Evolutionary conservation across 2,113 vertebrate species (phyloP).

Genomic region (Apistogramma diplotaenia): DNA sequence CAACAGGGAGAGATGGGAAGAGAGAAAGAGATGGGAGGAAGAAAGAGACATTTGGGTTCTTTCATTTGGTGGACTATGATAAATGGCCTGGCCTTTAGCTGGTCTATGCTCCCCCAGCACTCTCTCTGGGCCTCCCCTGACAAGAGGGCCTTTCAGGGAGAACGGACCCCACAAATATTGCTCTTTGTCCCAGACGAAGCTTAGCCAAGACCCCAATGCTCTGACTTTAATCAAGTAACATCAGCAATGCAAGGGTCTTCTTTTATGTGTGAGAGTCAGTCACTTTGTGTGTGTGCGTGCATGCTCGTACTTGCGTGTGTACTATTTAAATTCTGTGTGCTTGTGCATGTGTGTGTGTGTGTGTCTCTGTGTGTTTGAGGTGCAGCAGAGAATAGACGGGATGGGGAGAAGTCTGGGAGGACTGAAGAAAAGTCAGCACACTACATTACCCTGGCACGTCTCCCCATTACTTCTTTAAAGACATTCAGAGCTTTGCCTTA

Average conservation of each 20-base stretch:
- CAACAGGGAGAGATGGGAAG: constrained; percentile 50
- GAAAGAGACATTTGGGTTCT: constrained; percentile 97
- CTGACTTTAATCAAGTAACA: constrained; percentile 76
- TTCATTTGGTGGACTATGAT: constrained; percentile 94
- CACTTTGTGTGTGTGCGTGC: constrained; percentile 40
- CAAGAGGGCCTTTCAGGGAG: constrained; percentile 79
- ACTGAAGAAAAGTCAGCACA: constrained; percentile 66
- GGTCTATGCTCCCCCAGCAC: constrained; percentile 78
- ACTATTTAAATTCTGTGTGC: constrained; percentile 11
- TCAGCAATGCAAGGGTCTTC: constrained; percentile 65
- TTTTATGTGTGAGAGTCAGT: constrained; percentile 66
- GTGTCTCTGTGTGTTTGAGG: constrained; percentile 12
- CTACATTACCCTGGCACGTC: constrained; percentile 68
- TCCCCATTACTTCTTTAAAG: constrained; percentile 68
- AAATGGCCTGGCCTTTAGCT: constrained; percentile 91
- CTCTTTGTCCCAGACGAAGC: constrained; percentile 74
- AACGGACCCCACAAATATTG: constrained; percentile 78
- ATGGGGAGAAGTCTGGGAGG: constrained; percentile 45
- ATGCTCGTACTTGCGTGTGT: constrained; percentile 33
- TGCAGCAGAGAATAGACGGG: constrained; percentile 26
- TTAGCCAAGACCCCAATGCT: constrained; percentile 69
- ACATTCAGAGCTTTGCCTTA: constrained; percentile 72
- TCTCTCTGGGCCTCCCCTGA: constrained; percentile 82
- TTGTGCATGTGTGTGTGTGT: constrained; percentile 31
- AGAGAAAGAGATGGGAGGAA: constrained; percentile 68